These are phyloP conservation scores for Euclidia mi DNA, from an alignment of 2,888 invertebrate species.

Conservation along the genomic window DNA sequence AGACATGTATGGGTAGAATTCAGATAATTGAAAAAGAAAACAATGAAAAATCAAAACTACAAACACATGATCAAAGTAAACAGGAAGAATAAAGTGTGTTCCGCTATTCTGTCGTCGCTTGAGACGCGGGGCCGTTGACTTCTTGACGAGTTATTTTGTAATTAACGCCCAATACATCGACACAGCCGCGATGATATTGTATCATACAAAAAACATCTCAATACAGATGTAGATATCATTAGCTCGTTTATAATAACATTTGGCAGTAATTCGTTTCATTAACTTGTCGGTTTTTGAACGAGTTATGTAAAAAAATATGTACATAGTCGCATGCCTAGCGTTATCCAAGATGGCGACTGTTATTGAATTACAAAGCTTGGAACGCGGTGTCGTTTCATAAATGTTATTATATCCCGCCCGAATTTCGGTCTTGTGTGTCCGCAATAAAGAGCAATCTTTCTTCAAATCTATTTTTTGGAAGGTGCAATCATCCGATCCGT, in stretches of 20 bases:
- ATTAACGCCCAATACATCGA: conserved; percentile 73
- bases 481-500: conserved; percentile 64
- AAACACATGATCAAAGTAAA: conserved; percentile 45
- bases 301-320: conserved; percentile 55
- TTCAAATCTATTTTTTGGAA: conserved; percentile 51
- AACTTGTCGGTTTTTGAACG: conserved; percentile 55
- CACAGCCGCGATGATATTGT: conserved; percentile 57
- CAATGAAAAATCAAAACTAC: conserved; percentile 43
- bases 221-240: conserved; percentile 63
- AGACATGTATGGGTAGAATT: conserved; percentile 24
- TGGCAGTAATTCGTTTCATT: conserved; percentile 60
- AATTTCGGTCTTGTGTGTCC: conserved; percentile 49
- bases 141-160: conserved; percentile 71
- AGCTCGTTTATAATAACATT: conserved; percentile 57
- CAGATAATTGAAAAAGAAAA: conserved; percentile 23
- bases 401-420: conserved; percentile 20
- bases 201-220: conserved; percentile 58
- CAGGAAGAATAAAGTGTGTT: conserved; percentile 51
- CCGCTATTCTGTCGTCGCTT: conserved; percentile 59
- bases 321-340: conserved; percentile 56
- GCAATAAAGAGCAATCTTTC: conserved; percentile 53
- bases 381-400: conserved; percentile 43
- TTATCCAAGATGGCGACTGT: conserved; percentile 66
- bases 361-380: conserved; percentile 66
- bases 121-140: conserved; percentile 67